Base-by-base conservation (phyloP, 53 echinoderm and acorn worm species). In the Echinarachnius parma region DNA sequence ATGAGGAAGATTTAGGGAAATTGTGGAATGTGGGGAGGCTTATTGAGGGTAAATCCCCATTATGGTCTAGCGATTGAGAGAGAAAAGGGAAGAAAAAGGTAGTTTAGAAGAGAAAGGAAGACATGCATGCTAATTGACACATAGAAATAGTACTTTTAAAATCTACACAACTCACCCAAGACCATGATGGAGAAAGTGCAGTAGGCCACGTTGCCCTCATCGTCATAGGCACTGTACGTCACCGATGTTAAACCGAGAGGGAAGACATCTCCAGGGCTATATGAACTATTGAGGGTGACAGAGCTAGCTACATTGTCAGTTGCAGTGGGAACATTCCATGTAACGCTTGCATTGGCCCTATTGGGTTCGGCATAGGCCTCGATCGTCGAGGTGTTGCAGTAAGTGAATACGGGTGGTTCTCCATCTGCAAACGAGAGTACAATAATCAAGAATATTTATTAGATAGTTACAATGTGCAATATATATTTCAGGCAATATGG, bases 181-280 rank as follows among this genome's bases (percentile, higher is more conserved):
- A 83, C 79, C 21, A 30, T 52, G 10, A 87, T 62, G 29, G 66
- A 66, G 46, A 87, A 82, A 7, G 44, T 47, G 30, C 87, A 87
- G 23, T 29, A 34, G 4, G 35, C 50, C 2, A 53, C 65, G 34
- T 68, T 68, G 22, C 62, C 78, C 32, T 46, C 48, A 34, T 19
- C 42, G 46, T 84, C 84, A 9, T 53, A 32, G 1, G 84, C 84
- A 1, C 68, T 68, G 42, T 84, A 84, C n/a, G 69, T 55, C 25
- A 84, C 84, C 15, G 21, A 35, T 0, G 69, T 68, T 13, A 53
- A 3, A 11, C 78, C 84, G 3, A 77, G 46, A 7, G 70, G 42
- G 53, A 78, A 84, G 34, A 60, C 61, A 50, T 57, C 52, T 3
- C 78, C 78, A 9, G 78, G 61, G 0, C 53, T 13, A 53, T 69